phyloP scores from a whole-genome alignment of 1,140 invertebrate species.

The Meloidogyne floridensis region DNA sequence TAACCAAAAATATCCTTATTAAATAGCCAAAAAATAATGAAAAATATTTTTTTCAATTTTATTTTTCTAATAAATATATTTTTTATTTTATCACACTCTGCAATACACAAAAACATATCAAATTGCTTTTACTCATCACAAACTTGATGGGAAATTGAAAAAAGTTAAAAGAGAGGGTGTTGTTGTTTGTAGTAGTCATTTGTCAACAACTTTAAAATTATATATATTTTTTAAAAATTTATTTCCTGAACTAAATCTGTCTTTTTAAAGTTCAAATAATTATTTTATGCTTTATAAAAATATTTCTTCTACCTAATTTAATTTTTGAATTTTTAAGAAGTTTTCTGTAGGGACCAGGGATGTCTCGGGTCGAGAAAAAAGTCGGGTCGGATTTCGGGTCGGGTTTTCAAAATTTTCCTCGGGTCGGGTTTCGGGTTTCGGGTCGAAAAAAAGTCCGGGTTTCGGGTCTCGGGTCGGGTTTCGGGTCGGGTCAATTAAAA shows the following conservation, averaged over 20 bases:
- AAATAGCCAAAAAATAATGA: background rate
- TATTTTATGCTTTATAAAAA: background rate
- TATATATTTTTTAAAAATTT: background rate
- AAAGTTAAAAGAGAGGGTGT: no score
- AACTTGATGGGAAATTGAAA: background rate
- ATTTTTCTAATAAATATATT: background rate
- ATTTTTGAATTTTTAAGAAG: no score
- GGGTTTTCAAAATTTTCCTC: no score
- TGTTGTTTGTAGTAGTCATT: background rate
- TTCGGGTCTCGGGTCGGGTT: no score
- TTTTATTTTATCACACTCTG: background rate
- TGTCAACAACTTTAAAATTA: conserved; percentile 7
- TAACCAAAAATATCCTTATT: no score
- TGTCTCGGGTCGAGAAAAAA: no score
- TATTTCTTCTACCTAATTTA: background rate
- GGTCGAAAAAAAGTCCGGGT: no score
- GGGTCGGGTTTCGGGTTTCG: no score
- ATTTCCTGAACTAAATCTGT: background rate
- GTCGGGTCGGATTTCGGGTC: no score
- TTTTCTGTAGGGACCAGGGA: no score
- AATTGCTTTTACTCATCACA: background rate
- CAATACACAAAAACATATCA: conserved; percentile 6
- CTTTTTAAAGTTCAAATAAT: background rate
- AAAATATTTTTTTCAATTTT: background rate
- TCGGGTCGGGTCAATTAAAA: no score